Base-by-base conservation (phyloP, 2,888 invertebrate species). In the Netelia fuscicornis region DNA sequence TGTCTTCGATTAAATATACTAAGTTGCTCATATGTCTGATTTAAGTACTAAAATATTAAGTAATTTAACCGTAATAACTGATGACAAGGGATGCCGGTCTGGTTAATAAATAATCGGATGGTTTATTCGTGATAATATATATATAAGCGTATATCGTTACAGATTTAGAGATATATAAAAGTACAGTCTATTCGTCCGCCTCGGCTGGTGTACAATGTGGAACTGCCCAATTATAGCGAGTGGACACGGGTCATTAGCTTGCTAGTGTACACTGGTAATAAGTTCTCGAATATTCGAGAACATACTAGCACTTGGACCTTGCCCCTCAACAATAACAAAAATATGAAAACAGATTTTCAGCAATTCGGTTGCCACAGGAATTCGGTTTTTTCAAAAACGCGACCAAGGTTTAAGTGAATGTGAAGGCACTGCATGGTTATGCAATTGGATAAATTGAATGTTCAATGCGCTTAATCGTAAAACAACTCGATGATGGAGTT, bases 381-480 rank as follows among this genome's bases (percentile, higher is more conserved):
- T 86, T 10, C 48, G 65, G 54, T 76, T 72, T 54, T 82, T 84
- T 56, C 56, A 81, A 65, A 56, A 20, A 20, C 65, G 72, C 30
- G 65, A 76, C 30, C 75, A 56, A 23, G 81, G 60, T 44, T 81
- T 86, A 42, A 68, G 37, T 52, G 79, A 76, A 13, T 81, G 81
- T 60, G 70, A 78, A 70, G 71, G 56, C 25, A 86, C 86, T 25
- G 75, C 76, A 64, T 62, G 62, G 42, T 86, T 86, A 65, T 86
- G 86, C 54, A 64, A 72, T 42, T 86, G 86, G 81, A 70, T 86
- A 2, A 81, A 86, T 58, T 23, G 48, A 20, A 80, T 86, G 83
- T 86, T 83, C 37, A 83, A 86, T 64, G 86, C 83, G 42, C 77
- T 86, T 17, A 86, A 86, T 74, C 65, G 68, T 20, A 83, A 76